Conservation (phyloP, 2,888 invertebrate genomes). For the Chironomus riparius region DNA sequence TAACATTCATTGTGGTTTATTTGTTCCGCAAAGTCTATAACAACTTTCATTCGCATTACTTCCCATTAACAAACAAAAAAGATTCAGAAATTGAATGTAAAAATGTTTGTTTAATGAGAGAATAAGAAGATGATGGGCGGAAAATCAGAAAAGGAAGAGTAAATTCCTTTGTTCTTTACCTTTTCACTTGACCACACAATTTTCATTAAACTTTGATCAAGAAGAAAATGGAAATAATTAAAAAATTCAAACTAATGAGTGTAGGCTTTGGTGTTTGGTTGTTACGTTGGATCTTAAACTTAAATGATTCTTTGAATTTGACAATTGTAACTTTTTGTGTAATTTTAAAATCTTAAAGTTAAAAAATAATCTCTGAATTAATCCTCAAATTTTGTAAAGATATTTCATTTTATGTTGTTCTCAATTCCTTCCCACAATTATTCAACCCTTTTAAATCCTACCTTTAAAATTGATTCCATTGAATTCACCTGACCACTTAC, state of each 20-base stretch:
- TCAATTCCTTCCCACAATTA: too few relatives aligned
- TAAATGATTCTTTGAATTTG: too few relatives aligned
- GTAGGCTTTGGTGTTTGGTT: background rate
- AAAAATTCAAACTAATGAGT: background rate
- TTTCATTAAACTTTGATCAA: background rate
- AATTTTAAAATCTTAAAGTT: too few relatives aligned
- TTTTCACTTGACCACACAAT: slow-evolving; percentile 1
- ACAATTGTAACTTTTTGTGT: too few relatives aligned
- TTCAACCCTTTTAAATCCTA: too few relatives aligned
- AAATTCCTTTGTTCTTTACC: slow-evolving; percentile 2
- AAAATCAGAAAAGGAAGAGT: background rate
- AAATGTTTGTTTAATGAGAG: background rate
- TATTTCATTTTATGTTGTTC: too few relatives aligned
- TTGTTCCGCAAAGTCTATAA: too few relatives aligned
- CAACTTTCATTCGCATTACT: too few relatives aligned
- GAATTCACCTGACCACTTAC: background rate
- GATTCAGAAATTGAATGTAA: background rate
- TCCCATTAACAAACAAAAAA: background rate
- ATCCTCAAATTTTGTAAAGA: too few relatives aligned
- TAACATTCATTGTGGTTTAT: background rate
- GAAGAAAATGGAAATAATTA: background rate
- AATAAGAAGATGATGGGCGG: background rate
- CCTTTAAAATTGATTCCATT: too few relatives aligned
- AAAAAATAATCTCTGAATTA: too few relatives aligned
- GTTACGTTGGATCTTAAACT: background rate